These are phyloP conservation scores for Drosophila paramelanica DNA, from an alignment of 2,888 invertebrate species.

Conservation along the genomic window DNA sequence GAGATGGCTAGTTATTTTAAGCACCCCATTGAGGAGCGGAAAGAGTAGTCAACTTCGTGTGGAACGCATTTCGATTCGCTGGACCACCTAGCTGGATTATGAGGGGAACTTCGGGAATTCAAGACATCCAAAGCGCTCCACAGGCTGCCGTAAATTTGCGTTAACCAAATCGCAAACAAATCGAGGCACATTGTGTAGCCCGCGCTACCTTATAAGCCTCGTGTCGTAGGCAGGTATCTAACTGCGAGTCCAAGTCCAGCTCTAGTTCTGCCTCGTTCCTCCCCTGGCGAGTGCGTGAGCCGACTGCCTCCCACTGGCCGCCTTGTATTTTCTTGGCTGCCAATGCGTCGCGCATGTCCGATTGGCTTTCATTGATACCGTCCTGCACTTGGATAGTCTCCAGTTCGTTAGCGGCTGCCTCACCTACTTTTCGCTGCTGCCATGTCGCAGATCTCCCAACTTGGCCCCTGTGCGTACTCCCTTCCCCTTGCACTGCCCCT, in stretches of 20 bases:
- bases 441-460: constrained; percentile 45
- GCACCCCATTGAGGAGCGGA: constrained; percentile 12
- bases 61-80: constrained; percentile 20
- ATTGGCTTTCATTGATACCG: constrained; percentile 74
- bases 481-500: neutral
- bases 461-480: constrained; percentile 47
- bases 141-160: constrained; percentile 66
- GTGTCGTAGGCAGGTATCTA: constrained; percentile 28
- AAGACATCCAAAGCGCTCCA: constrained; percentile 26
- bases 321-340: constrained; percentile 52
- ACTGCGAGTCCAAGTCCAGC: constrained; percentile 8
- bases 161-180: constrained; percentile 74
- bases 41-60: constrained; percentile 19
- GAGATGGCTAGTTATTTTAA: constrained; percentile 18
- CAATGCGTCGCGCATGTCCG: constrained; percentile 78
- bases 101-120: constrained; percentile 34
- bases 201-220: constrained; percentile 58
- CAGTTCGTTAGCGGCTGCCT: constrained; percentile 71
- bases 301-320: constrained; percentile 54
- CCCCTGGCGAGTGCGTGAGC: constrained; percentile 56
- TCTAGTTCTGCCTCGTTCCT: constrained; percentile 14
- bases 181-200: constrained; percentile 60
- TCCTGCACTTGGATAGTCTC: constrained; percentile 40
- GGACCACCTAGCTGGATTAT: constrained; percentile 59
- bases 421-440: constrained; percentile 70